These are phyloP conservation scores for Didymodactylos carnosus DNA, from an alignment of 2,888 invertebrate genomes.

Conservation along the genomic window DNA sequence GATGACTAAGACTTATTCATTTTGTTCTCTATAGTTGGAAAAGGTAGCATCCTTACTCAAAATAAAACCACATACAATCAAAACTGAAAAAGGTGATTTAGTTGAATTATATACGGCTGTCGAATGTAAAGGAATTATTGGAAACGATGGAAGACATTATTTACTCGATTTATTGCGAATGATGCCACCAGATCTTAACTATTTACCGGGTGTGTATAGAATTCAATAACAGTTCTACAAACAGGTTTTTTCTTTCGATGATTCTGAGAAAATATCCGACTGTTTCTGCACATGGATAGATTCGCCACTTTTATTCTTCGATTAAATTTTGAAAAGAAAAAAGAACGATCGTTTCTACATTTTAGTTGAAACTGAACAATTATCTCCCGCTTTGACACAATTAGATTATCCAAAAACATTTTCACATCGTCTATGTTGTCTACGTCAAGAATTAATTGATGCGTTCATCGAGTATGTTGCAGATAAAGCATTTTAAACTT, in stretches of 20 bases:
- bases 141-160: conserved; percentile 91
- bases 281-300: too few relatives aligned
- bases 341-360: too few relatives aligned
- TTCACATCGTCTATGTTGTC: conserved; percentile 79
- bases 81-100: conserved; percentile 41
- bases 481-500: too few relatives aligned
- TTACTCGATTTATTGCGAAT: conserved; percentile 82
- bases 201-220: conserved; percentile 51
- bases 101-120: conserved; percentile 86
- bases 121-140: conserved; percentile 96
- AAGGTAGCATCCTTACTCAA: conserved; percentile 40
- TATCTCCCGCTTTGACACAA: conserved; percentile 42
- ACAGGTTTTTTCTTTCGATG: conserved; percentile 39
- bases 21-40: conserved; percentile 46
- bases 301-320: too few relatives aligned
- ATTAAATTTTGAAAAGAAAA: too few relatives aligned
- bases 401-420: conserved; percentile 84
- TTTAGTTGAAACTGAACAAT: background rate
- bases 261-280: conserved; percentile 47
- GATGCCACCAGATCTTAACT: conserved; percentile 95
- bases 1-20: too few relatives aligned
- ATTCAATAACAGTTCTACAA: background rate
- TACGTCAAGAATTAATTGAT: conserved; percentile 86
- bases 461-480: conserved; percentile 39
- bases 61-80: conserved; percentile 59